Percentiles rank a stretch among this genome's conserved stretches.
Evolutionary conservation across 2,113 vertebrate species (phyloP).

Genomic region (Chlorodrepanis virens): DNA sequence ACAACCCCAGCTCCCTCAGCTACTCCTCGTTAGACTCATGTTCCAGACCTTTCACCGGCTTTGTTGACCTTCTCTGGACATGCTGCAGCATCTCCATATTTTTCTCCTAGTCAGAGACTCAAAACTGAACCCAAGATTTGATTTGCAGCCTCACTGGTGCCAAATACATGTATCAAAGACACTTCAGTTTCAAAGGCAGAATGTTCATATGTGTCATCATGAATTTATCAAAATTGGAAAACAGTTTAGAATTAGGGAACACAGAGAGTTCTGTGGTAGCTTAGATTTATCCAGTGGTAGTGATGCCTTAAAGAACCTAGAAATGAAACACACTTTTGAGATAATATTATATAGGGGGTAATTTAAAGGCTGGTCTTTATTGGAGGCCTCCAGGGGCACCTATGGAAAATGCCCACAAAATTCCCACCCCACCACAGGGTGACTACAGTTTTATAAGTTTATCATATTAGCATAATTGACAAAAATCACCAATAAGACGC

Average conservation of each 20-base stretch:
- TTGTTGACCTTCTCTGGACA: not conserved
- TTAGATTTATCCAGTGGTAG: not conserved
- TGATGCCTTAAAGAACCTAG: not conserved
- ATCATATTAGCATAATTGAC: not conserved
- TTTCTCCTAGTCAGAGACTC: no score
- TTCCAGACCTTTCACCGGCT: not conserved
- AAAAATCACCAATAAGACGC: not conserved
- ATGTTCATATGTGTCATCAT: not conserved
- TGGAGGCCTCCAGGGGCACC: not conserved
- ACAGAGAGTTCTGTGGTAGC: not conserved
- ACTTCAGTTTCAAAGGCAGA: not conserved
- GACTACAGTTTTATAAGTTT: not conserved
- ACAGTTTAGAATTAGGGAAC: not conserved
- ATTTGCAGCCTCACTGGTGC: not conserved
- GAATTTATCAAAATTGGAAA: not conserved
- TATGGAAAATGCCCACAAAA: not conserved
- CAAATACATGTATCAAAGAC: not conserved
- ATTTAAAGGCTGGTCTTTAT: not conserved
- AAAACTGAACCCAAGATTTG: not conserved
- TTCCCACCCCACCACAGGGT: not conserved
- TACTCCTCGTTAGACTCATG: not conserved
- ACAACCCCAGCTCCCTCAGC: not conserved
- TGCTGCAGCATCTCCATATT: rapidly evolving
- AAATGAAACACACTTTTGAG: not conserved
- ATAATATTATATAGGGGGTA: not conserved